Evolutionary conservation across 2,797 vertebrate species (phyloP).

Genomic region (Allobates femoralis): DNA sequence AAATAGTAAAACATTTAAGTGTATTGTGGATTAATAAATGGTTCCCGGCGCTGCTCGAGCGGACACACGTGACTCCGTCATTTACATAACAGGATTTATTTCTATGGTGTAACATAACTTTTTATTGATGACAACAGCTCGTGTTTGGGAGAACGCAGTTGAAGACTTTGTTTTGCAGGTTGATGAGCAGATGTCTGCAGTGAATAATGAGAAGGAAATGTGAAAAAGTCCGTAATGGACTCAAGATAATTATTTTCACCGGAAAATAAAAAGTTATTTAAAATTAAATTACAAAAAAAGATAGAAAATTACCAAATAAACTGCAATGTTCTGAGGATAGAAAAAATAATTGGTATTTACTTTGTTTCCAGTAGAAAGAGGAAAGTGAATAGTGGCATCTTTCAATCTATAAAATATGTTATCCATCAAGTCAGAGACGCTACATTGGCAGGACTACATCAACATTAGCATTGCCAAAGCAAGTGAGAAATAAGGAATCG

Average conservation of each 20-base stretch:
- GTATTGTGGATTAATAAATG: conserved; percentile 9
- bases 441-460: too few species aligned
- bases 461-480: too few species aligned
- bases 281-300: neutral
- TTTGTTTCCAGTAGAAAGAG: too few species aligned
- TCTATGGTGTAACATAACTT: neutral
- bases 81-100: conserved; percentile 30
- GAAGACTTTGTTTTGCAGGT: conserved; percentile 7
- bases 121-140: conserved; percentile 13
- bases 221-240: neutral
- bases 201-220: neutral
- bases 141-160: neutral
- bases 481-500: too few species aligned
- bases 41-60: neutral
- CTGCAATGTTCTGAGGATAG: neutral
- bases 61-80: neutral
- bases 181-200: conserved; percentile 35
- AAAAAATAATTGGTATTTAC: neutral
- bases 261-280: conserved; percentile 23
- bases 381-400: too few species aligned
- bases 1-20: neutral
- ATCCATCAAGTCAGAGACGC: too few species aligned
- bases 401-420: too few species aligned
- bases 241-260: neutral
- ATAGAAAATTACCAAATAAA: conserved; percentile 14